phyloP scores from a whole-genome alignment of 2,113 vertebrate species.

The Passer montanus region DNA sequence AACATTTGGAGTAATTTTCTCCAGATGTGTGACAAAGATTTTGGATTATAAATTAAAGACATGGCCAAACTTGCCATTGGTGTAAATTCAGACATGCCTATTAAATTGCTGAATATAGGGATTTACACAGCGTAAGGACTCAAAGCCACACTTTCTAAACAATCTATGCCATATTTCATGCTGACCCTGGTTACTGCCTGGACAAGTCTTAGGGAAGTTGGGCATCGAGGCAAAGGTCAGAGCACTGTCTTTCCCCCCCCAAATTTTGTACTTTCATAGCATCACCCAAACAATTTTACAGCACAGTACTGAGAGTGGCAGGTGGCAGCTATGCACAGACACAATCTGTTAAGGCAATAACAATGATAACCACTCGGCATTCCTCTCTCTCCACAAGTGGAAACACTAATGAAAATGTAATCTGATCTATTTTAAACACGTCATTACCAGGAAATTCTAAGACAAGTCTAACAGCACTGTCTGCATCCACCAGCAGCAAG shows the following conservation, averaged over 20 bases:
- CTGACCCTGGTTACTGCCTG: neutral
- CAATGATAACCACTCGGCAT: neutral
- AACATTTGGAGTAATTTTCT: neutral
- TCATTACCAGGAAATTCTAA: neutral
- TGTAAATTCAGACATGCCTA: neutral
- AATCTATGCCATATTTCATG: neutral
- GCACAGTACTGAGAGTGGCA: neutral
- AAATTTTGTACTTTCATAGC: neutral
- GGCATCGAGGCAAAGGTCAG: neutral
- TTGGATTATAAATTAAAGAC: neutral
- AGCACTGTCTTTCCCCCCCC: neutral
- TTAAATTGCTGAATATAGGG: neutral
- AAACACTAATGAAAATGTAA: slow-evolving; percentile 22
- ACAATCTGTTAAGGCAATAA: slow-evolving; percentile 29
- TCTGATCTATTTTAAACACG: neutral
- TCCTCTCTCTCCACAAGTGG: slow-evolving; percentile 7
- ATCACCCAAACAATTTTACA: neutral
- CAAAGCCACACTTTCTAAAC: neutral
- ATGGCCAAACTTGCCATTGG: neutral
- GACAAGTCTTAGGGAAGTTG: neutral
- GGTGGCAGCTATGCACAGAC: neutral
- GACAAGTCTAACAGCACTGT: neutral
- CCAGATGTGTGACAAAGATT: neutral
- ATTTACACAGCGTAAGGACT: neutral
- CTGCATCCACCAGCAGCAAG: neutral